Evolutionary conservation across 1,140 invertebrate genomes (phyloP).

Genomic region (Delia radicum): DNA sequence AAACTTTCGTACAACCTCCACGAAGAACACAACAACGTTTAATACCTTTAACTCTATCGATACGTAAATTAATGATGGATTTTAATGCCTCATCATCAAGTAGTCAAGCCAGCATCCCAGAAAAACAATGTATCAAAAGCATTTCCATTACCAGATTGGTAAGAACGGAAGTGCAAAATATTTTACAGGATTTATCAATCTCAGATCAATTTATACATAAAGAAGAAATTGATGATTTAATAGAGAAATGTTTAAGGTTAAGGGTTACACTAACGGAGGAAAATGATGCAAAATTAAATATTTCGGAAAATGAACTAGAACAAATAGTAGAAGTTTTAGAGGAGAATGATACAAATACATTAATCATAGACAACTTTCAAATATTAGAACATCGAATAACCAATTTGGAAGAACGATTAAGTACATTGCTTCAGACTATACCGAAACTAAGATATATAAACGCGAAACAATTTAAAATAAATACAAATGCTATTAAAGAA

Average conservation of each 20-base stretch:
- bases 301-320: constrained; percentile 18
- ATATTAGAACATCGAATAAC: constrained; percentile 26
- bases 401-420: constrained; percentile 18
- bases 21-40: constrained; percentile 18
- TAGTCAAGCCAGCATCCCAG: not conserved
- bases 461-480: constrained; percentile 25
- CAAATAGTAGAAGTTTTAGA: constrained; percentile 6
- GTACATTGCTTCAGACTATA: constrained; percentile 13
- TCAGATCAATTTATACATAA: constrained; percentile 23
- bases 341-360: constrained; percentile 23
- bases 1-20: not conserved
- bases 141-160: constrained; percentile 24
- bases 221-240: constrained; percentile 22
- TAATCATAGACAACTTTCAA: constrained; percentile 27
- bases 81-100: constrained; percentile 22
- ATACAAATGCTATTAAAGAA: constrained; percentile 16
- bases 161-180: constrained; percentile 24
- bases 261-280: not conserved
- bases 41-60: constrained; percentile 22
- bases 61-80: constrained; percentile 13
- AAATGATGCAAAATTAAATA: not conserved
- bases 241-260: constrained; percentile 3
- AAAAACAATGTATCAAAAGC: constrained; percentile 15
- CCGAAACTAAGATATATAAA: constrained; percentile 25
- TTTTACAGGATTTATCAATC: constrained; percentile 18